Percentiles rank a stretch among this genome's conserved stretches.
Conservation (phyloP, 2,888 invertebrate species). For the Microctonus brassicae region DNA sequence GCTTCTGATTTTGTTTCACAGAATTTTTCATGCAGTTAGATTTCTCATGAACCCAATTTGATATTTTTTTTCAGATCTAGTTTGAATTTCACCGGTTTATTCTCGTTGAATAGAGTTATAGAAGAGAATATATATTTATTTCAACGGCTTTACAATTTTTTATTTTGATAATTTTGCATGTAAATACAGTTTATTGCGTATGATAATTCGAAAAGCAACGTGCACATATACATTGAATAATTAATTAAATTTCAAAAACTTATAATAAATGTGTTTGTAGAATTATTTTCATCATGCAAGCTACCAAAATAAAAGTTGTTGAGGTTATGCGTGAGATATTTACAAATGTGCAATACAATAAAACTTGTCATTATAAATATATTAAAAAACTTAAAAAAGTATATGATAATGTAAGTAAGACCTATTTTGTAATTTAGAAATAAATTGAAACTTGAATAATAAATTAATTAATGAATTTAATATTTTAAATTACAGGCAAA, state of each 20-base stretch:
- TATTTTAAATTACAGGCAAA: constrained; percentile 69
- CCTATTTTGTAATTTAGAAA: not conserved
- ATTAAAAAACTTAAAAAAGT: constrained; percentile 75
- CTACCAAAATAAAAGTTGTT: constrained; percentile 1
- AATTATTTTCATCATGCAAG: not conserved
- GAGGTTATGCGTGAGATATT: constrained; percentile 69
- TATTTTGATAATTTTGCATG: no score
- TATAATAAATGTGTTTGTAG: no score
- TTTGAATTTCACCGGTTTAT: not conserved
- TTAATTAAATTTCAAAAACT: no score
- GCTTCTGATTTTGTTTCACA: no score
- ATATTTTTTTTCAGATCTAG: no score
- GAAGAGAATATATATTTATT: no score
- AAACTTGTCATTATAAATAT: constrained; percentile 77
- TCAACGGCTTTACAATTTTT: no score
- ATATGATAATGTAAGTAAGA: constrained; percentile 74
- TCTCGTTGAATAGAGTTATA: not conserved
- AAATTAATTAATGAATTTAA: not conserved
- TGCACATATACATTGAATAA: no score
- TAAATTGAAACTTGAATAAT: not conserved
- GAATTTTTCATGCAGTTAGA: no score
- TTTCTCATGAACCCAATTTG: no score
- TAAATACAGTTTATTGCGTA: not conserved
- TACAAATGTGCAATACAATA: constrained; percentile 76
- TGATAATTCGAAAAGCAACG: no score